Percentiles rank a stretch among this genome's conserved stretches.
phyloP scores from a whole-genome alignment of 2,797 vertebrate genomes.

The Rhinogobio ventralis region DNA sequence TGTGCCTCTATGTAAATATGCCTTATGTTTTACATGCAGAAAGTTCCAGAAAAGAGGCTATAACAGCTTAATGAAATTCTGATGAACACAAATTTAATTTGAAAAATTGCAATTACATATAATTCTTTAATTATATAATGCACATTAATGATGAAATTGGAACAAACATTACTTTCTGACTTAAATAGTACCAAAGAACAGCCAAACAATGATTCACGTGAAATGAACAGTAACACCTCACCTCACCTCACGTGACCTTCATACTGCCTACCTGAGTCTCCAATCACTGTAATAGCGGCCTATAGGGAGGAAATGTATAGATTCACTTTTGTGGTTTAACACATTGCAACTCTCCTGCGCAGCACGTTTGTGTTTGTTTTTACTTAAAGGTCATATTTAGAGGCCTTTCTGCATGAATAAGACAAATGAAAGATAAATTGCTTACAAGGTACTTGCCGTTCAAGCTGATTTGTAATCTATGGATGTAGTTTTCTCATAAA shows the following conservation, averaged over 20 bases:
- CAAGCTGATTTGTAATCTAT: not conserved
- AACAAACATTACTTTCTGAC: not conserved
- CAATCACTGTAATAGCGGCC: not conserved
- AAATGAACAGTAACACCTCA: not conserved
- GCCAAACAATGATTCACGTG: not conserved
- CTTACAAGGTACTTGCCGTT: not conserved
- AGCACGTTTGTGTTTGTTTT: not conserved
- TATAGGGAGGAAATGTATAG: not conserved
- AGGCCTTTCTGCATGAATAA: not conserved
- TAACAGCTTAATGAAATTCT: not conserved
- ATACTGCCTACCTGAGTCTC: not conserved
- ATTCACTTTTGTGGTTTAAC: not conserved
- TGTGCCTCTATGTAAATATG: constrained; percentile 6
- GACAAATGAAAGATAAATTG: not conserved
- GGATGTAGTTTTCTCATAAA: not conserved
- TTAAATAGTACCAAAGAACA: not conserved
- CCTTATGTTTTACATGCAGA: not conserved
- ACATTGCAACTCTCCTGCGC: not conserved
- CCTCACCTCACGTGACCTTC: not conserved
- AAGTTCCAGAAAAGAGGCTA: not conserved
- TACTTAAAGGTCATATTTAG: not conserved
- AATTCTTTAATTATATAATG: not conserved
- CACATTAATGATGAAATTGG: not conserved
- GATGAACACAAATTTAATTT: not conserved
- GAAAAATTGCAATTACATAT: not conserved